These are phyloP conservation scores for Drosophila flavopinicola DNA, from an alignment of 2,888 invertebrate genomes.

Conservation along the genomic window DNA sequence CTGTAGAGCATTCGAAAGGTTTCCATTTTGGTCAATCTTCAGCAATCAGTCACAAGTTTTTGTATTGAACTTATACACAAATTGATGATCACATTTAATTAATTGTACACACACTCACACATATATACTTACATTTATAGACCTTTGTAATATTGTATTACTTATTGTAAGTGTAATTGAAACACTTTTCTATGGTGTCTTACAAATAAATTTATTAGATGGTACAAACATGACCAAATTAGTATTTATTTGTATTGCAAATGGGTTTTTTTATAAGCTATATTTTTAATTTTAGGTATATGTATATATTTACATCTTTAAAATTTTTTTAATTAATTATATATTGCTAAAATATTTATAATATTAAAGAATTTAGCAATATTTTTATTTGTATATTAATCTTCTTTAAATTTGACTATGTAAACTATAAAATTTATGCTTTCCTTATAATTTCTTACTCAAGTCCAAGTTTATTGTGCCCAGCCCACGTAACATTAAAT, in stretches of 20 bases:
- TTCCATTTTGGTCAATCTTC: constrained; percentile 40
- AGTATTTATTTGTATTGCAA: too few relatives aligned
- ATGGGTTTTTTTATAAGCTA: too few relatives aligned
- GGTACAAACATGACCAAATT: constrained; percentile 21
- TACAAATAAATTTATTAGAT: constrained; percentile 64
- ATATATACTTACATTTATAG: constrained; percentile 18
- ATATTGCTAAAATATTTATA: too few relatives aligned
- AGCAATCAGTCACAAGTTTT: constrained; percentile 33
- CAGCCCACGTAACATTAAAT: constrained; percentile 23
- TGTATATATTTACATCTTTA: too few relatives aligned
- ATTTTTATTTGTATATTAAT: too few relatives aligned
- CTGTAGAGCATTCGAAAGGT: constrained; percentile 47
- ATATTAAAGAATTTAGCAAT: too few relatives aligned
- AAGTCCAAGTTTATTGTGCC: not conserved
- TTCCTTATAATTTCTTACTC: not conserved
- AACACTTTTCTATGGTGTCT: constrained; percentile 51
- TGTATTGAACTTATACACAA: constrained; percentile 27
- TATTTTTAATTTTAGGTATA: too few relatives aligned
- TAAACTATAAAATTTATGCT: not conserved
- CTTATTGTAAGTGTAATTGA: constrained; percentile 63
- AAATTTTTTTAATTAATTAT: too few relatives aligned
- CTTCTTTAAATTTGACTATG: too few relatives aligned
- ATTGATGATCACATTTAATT: constrained; percentile 46
- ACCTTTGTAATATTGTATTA: constrained; percentile 68
- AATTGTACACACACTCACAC: constrained; percentile 8